phyloP scores from a whole-genome alignment of 2,888 invertebrate genomes.

The Scaptomyza tumidula region DNA sequence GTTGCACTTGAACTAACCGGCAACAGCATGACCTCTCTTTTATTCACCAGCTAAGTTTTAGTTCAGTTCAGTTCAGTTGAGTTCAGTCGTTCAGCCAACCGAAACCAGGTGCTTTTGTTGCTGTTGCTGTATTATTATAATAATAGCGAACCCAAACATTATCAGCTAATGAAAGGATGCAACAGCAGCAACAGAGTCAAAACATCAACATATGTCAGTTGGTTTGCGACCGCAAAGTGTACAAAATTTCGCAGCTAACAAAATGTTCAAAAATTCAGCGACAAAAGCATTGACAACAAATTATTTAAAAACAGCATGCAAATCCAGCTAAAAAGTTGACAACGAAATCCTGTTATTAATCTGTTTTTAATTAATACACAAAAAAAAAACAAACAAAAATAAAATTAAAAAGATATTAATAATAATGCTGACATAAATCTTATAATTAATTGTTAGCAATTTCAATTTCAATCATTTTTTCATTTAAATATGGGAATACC shows the following conservation, averaged over 20 bases:
- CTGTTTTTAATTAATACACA: not conserved
- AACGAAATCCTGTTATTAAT: not conserved
- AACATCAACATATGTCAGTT: constrained; percentile 62
- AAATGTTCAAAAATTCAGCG: constrained; percentile 15
- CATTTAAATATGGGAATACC: too few relatives aligned
- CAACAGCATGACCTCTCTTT: constrained; percentile 12
- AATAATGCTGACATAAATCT: not conserved
- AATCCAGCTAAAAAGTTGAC: not conserved
- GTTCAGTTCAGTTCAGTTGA: not conserved
- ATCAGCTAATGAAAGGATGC: constrained; percentile 58
- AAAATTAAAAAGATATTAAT: not conserved
- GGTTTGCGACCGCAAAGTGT: constrained; percentile 22
- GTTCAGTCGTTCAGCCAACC: constrained; percentile 11
- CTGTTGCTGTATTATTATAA: constrained; percentile 25
- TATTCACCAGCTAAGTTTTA: constrained; percentile 31
- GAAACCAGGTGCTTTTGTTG: constrained; percentile 46
- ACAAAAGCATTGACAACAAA: not conserved
- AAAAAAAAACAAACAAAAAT: not conserved
- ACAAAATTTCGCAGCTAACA: constrained; percentile 19
- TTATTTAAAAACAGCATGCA: not conserved
- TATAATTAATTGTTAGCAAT: not conserved
- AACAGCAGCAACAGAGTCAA: constrained; percentile 35
- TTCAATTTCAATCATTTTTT: not conserved
- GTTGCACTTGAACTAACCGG: constrained; percentile 58
- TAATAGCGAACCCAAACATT: constrained; percentile 36